phyloP scores from a whole-genome alignment of 2,888 invertebrate genomes.

The Pyrochroa serraticornis region DNA sequence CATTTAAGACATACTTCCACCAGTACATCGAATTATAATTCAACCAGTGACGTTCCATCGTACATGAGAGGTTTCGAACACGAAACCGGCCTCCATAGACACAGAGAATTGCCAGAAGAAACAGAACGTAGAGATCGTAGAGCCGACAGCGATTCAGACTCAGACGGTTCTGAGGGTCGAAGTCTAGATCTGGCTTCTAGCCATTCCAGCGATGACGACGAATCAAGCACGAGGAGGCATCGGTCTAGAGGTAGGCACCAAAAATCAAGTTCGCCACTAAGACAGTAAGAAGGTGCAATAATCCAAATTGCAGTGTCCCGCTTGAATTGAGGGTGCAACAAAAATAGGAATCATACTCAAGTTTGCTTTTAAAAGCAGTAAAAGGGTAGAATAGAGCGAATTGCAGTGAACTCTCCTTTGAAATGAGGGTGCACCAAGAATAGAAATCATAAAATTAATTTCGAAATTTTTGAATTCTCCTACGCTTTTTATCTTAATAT shows the following conservation, averaged over 20 bases:
- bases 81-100: slow-evolving; percentile 62
- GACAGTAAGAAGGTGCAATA: neutral
- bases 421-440: too few species aligned
- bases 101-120: slow-evolving; percentile 60
- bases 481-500: too few species aligned
- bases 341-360: too few species aligned
- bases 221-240: slow-evolving; percentile 62
- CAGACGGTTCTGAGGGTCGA: slow-evolving; percentile 77
- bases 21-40: slow-evolving; percentile 87
- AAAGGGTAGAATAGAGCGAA: too few species aligned
- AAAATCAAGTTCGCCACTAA: too few species aligned
- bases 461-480: too few species aligned
- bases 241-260: slow-evolving; percentile 17
- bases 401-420: too few species aligned
- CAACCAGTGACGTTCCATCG: slow-evolving; percentile 77
- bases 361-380: too few species aligned
- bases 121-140: slow-evolving; percentile 50
- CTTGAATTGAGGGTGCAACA: too few species aligned
- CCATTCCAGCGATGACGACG: slow-evolving; percentile 92
- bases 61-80: slow-evolving; percentile 71
- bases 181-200: slow-evolving; percentile 92
- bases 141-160: slow-evolving; percentile 73
- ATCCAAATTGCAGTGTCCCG: too few species aligned
- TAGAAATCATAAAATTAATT: too few species aligned
- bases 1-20: slow-evolving; percentile 84